Conservation (phyloP, 1,140 invertebrate genomes). For the Bombyx mandarina region DNA sequence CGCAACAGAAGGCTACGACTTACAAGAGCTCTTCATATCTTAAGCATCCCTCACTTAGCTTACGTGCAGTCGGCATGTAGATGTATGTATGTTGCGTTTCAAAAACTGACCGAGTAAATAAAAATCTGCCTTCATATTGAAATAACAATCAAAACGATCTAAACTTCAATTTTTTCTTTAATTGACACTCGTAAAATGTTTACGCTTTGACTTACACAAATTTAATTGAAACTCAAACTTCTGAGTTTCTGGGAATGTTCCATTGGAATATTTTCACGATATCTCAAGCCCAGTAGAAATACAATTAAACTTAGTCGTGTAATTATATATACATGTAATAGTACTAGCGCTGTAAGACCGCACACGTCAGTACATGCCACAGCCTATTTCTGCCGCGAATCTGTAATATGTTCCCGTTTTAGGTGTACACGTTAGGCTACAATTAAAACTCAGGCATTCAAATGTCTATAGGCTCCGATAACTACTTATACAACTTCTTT, state of each 20-base stretch:
- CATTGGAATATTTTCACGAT: neutral
- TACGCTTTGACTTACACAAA: neutral
- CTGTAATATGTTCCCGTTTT: no score
- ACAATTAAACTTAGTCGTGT: neutral
- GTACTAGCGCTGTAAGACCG: no score
- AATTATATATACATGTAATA: no score
- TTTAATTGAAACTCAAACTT: neutral
- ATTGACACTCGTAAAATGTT: neutral
- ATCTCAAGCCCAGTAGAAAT: neutral
- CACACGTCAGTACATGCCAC: no score
- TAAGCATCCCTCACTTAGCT: conserved; percentile 35
- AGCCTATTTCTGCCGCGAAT: no score
- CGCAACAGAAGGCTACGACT: conserved; percentile 35
- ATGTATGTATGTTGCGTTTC: conserved; percentile 11
- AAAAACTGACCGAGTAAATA: conserved; percentile 11
- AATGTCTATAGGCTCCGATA: no score
- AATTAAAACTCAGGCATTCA: no score
- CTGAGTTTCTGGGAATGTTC: neutral
- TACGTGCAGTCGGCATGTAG: conserved; percentile 11
- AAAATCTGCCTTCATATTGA: no score
- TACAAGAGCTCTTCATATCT: conserved; percentile 42
- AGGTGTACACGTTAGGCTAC: no score
- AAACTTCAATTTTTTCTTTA: neutral
- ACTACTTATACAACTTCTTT: no score
- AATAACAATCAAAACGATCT: conserved; percentile 1